Evolutionary conservation across 2,888 invertebrate genomes (phyloP), one percentile per base, ranked within the genome.

Genomic region (Corythucha ciliata): DNA sequence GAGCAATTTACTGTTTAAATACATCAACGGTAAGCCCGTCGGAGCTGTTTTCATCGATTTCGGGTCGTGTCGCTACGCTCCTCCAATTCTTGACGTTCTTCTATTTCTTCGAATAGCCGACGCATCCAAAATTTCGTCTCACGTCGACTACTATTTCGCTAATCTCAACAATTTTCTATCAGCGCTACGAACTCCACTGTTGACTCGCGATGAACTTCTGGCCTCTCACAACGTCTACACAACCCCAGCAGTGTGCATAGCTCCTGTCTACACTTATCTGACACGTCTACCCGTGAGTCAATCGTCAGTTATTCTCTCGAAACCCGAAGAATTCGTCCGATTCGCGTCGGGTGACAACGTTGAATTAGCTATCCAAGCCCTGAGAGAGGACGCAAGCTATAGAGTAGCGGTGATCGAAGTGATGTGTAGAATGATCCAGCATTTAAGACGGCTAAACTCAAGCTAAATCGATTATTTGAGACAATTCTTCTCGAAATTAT

Each of bases 1-100:
- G 1, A 54, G 52, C 18, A 54, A 54, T 33, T 44, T 54, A 12
- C 48, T 54, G 18, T 54, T 54, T 39, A 47, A 48, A 7, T 54
- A 48, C 39, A 14, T 10, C 8, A 22, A 48, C 20, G 52, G 44
- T 29, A 33, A 37, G 20, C 50, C 50, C n/a, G 21, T 20, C 4
- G 20, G 16, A 3, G 36, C 22, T n/a, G 37, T 41, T 14, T 47
- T 55, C n/a, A 48, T 55, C 16, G 55, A 55, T 27, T 53, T 49
- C 21, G 46, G 45, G 5, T 41, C 42, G 12, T 18, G 24, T 10
- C 24, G 55, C 12, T 44, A 29, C 36, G 29, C 45, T 27, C 55
- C 49, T 14, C 55, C 55, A 2, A 36, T 53, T 4, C 14, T 50
- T 10, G 55, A 55, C 14, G 33, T 52, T 4, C 34, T 42, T 10